A percentile compares a stretch with the other conserved stretches of the same genome.
Evolutionary conservation across 2,797 vertebrate species (phyloP).

Genomic region (Amniataba percoides): DNA sequence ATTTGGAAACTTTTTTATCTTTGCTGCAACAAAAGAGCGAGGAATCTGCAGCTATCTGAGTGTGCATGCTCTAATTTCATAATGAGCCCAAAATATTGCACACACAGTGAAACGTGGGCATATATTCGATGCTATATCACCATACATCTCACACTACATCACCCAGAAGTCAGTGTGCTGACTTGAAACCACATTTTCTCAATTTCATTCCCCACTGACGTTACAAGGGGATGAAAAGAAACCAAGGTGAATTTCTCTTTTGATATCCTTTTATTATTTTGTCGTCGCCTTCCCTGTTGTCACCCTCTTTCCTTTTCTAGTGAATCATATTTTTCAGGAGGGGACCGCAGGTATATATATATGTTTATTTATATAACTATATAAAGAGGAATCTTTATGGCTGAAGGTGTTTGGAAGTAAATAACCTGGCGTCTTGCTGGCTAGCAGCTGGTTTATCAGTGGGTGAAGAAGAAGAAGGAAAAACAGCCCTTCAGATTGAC

Average conservation of each 20-base stretch:
- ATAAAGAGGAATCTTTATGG: slow-evolving; percentile 69
- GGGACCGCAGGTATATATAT: slow-evolving; percentile 21
- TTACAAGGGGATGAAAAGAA: slow-evolving; percentile 47
- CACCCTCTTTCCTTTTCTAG: slow-evolving; percentile 48
- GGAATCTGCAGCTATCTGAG: neutral
- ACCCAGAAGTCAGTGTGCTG: slow-evolving; percentile 9
- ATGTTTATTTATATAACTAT: slow-evolving; percentile 32
- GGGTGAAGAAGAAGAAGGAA: slow-evolving; percentile 66
- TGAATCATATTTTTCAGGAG: slow-evolving; percentile 65
- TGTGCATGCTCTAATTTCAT: neutral
- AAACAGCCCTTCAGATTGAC: slow-evolving; percentile 80
- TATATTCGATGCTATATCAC: neutral
- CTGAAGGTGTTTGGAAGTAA: slow-evolving; percentile 76
- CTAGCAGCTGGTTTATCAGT: slow-evolving; percentile 76
- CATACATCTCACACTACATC: neutral
- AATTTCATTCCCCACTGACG: slow-evolving; percentile 52
- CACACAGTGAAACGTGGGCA: neutral
- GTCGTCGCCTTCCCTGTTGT: slow-evolving; percentile 53
- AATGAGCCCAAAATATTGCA: neutral
- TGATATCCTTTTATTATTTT: slow-evolving; percentile 66
- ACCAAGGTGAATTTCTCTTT: slow-evolving; percentile 54
- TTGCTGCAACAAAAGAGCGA: neutral
- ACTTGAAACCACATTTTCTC: slow-evolving; percentile 47
- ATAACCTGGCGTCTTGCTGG: slow-evolving; percentile 76
- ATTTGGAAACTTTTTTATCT: slow-evolving; percentile 12